These are phyloP conservation scores for Neotoxoptera formosana DNA, from an alignment of 1,140 invertebrate genomes.

Conservation along the genomic window DNA sequence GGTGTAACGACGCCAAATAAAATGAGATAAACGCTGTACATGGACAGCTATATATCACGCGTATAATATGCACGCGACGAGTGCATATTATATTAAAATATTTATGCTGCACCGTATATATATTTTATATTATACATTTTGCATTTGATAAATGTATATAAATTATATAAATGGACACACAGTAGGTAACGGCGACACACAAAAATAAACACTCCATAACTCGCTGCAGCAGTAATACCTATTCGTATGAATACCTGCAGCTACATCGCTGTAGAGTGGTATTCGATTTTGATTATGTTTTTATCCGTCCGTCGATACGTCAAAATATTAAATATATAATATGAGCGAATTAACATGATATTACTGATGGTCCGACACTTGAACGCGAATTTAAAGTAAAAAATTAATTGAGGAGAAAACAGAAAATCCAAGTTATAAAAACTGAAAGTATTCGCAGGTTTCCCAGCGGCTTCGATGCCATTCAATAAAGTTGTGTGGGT, in stretches of 20 bases:
- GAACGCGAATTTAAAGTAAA: too few relatives aligned
- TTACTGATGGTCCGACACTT: too few relatives aligned
- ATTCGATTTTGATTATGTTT: background rate
- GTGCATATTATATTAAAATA: background rate
- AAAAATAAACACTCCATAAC: background rate
- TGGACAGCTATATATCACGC: background rate
- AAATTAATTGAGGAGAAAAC: too few relatives aligned
- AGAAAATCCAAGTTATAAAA: too few relatives aligned
- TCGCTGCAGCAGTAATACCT: background rate
- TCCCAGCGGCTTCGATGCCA: too few relatives aligned
- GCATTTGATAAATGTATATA: background rate
- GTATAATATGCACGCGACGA: background rate
- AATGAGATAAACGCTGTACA: background rate
- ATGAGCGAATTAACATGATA: background rate
- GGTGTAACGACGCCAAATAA: background rate
- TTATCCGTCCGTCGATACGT: background rate
- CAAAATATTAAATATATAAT: background rate
- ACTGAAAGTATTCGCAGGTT: too few relatives aligned
- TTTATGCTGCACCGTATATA: background rate
- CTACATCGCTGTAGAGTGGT: background rate
- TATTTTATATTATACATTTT: background rate
- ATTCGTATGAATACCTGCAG: background rate
- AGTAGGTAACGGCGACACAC: background rate
- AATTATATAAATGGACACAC: background rate
- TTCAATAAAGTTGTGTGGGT: too few relatives aligned